Percentiles rank a stretch among this genome's conserved stretches.
These are phyloP conservation scores for Rhipidura dahli DNA, from an alignment of 2,113 vertebrate species.

Conservation along the genomic window DNA sequence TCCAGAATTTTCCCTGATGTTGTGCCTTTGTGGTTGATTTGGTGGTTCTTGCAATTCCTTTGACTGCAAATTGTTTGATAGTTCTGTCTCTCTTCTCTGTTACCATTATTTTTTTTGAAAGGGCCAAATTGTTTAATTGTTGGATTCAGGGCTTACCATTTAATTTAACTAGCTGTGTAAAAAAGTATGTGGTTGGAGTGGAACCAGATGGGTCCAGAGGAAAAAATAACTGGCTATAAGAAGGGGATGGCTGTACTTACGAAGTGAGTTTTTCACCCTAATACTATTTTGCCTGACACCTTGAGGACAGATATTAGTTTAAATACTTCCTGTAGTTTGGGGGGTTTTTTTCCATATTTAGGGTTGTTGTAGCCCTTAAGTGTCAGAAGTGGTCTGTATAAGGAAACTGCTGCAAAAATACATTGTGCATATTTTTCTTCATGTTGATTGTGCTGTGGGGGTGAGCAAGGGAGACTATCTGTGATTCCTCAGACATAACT, in stretches of 20 bases:
- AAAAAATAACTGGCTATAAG: neutral
- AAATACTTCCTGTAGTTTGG: neutral
- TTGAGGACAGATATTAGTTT: neutral
- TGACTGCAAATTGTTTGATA: neutral
- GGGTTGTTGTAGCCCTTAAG: neutral
- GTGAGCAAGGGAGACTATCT: neutral
- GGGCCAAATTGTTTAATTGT: neutral
- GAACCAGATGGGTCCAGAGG: neutral
- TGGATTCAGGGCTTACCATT: neutral
- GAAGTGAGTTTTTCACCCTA: neutral
- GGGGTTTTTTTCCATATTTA: neutral
- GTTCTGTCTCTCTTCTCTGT: neutral
- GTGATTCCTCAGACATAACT: neutral
- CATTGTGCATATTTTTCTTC: neutral
- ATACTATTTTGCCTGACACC: neutral
- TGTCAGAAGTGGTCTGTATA: neutral
- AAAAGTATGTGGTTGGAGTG: neutral
- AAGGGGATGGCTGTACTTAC: neutral
- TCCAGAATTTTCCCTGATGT: neutral
- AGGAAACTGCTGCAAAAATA: neutral
- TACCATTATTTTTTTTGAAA: neutral
- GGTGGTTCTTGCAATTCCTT: neutral
- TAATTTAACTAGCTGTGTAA: neutral
- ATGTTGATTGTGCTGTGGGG: neutral
- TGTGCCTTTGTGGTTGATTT: neutral